Conservation (phyloP, 2,888 invertebrate species). For the Paralinhomoeus sp. region DNA sequence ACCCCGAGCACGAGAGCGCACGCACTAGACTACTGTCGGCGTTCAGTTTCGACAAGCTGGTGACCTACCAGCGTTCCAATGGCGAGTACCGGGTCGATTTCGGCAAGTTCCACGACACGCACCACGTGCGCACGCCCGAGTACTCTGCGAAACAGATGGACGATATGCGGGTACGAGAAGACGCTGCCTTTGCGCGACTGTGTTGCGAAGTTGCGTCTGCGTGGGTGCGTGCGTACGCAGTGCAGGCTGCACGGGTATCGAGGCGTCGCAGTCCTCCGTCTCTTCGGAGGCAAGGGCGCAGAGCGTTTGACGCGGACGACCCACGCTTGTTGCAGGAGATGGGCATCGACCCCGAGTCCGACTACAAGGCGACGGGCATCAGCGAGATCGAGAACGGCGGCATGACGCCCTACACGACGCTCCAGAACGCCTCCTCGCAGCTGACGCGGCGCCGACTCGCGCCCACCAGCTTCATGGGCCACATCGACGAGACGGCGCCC, state of each 20-base stretch:
- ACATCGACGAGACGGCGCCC: not conserved
- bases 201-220: too few relatives aligned
- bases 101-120: constrained; percentile 69
- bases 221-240: too few relatives aligned
- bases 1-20: too few relatives aligned
- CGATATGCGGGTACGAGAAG: constrained; percentile 26
- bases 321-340: not conserved
- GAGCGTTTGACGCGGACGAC: too few relatives aligned
- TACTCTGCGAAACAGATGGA: constrained; percentile 64
- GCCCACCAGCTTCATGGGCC: not conserved
- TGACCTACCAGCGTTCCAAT: constrained; percentile 43
- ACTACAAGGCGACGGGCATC: not conserved
- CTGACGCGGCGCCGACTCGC: not conserved
- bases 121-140: constrained; percentile 68
- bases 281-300: too few relatives aligned
- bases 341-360: not conserved
- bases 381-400: not conserved
- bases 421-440: not conserved
- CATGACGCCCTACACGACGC: too few relatives aligned
- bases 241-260: too few relatives aligned
- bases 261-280: too few relatives aligned
- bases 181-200: too few relatives aligned
- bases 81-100: constrained; percentile 45
- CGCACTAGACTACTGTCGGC: too few relatives aligned
- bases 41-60: constrained; percentile 31